These are phyloP conservation scores for Gambusia holbrooki DNA, from an alignment of 2,113 vertebrate genomes.

Conservation along the genomic window DNA sequence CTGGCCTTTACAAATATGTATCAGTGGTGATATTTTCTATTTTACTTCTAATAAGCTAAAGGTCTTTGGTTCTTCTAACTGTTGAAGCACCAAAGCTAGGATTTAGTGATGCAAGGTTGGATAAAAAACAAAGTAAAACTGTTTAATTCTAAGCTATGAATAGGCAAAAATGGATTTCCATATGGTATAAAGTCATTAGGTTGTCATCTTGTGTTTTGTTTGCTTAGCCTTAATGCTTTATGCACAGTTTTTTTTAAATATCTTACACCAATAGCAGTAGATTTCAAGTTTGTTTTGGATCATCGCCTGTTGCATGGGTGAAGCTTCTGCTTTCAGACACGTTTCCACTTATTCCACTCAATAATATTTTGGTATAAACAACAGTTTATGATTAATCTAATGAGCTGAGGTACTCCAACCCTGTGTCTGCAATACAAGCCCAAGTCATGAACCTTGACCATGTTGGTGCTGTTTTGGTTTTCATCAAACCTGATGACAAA, in stretches of 20 bases:
- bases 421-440: background rate
- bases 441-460: background rate
- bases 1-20: constrained; percentile 49
- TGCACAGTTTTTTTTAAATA: background rate
- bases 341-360: background rate
- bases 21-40: background rate
- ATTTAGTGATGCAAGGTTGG: background rate
- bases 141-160: no score
- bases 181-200: background rate
- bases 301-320: background rate
- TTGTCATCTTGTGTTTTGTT: background rate
- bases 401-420: background rate
- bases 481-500: background rate
- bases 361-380: background rate
- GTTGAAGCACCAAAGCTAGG: background rate
- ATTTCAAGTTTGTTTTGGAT: background rate
- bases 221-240: background rate
- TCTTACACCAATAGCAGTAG: background rate
- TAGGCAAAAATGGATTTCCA: background rate
- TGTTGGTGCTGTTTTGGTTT: background rate
- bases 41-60: constrained; percentile 34
- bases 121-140: no score
- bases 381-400: background rate
- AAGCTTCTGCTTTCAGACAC: background rate
- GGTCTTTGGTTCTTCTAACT: background rate